Percentiles rank a stretch among this genome's conserved stretches.
Evolutionary conservation across 2,113 vertebrate species (phyloP).

Genomic region (Alethe diademata): DNA sequence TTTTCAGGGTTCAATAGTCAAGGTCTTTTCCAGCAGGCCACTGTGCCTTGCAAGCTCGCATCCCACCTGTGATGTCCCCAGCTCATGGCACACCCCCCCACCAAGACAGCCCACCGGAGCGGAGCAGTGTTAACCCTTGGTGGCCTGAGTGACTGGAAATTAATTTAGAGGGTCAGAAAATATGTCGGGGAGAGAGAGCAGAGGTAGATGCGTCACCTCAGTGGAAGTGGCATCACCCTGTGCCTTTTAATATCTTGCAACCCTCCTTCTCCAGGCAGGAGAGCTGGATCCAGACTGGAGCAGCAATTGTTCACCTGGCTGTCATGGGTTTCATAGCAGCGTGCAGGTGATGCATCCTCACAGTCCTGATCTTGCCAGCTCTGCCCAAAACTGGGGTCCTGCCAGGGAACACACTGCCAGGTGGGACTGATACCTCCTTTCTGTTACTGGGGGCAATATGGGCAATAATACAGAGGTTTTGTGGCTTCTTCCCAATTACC

Average conservation of each 20-base stretch:
- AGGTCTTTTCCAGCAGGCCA: conserved; percentile 32
- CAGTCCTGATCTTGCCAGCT: neutral
- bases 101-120: neutral
- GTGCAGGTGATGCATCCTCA: neutral
- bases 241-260: neutral
- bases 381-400: neutral
- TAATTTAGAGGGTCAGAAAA: neutral
- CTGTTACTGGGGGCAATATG: neutral
- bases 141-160: neutral
- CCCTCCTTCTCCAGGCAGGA: neutral
- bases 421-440: too few species aligned
- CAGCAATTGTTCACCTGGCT: neutral
- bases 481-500: neutral
- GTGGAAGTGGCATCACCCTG: neutral
- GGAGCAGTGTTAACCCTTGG: neutral
- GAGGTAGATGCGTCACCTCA: rapidly evolving
- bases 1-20: conserved; percentile 65
- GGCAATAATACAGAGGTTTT: neutral
- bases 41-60: neutral
- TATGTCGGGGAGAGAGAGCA: rapidly evolving
- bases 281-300: neutral
- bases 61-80: conserved; percentile 50
- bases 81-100: rapidly evolving
- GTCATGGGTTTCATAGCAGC: rapidly evolving
- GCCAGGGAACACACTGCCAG: neutral